A percentile compares a stretch with the other conserved stretches of the same genome.
These are phyloP conservation scores for Chaitophorus viminalis DNA, from an alignment of 2,888 invertebrate genomes.

Conservation along the genomic window DNA sequence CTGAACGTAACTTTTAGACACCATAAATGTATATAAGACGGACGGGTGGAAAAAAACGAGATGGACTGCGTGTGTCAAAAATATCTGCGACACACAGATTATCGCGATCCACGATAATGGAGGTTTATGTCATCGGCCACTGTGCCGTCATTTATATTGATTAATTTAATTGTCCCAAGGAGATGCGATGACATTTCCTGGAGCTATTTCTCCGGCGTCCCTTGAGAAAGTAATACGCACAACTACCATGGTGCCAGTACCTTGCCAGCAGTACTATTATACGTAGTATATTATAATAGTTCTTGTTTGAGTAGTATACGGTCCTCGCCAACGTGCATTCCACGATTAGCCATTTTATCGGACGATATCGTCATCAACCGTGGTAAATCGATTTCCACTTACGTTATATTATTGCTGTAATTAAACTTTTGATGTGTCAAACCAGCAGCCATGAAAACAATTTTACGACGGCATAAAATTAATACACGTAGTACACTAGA, in stretches of 20 bases:
- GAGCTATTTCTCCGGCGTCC: background rate
- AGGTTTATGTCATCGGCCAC: slow-evolving; percentile 25
- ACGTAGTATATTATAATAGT: background rate
- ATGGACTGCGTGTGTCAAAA: slow-evolving; percentile 7
- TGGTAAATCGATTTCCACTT: background rate
- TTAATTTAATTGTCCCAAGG: slow-evolving; percentile 46
- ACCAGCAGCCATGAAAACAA: background rate
- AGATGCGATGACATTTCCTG: slow-evolving; percentile 20
- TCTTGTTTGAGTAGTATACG: background rate
- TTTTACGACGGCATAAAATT: background rate
- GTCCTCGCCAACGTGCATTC: background rate
- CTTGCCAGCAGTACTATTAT: background rate
- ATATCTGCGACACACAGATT: slow-evolving; percentile 7
- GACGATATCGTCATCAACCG: background rate
- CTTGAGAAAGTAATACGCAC: background rate
- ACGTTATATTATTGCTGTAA: background rate
- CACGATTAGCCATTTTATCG: slow-evolving; percentile 15
- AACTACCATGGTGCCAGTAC: background rate
- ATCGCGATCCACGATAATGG: slow-evolving; percentile 25
- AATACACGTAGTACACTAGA: no score
- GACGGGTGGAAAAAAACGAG: background rate
- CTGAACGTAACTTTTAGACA: slow-evolving; percentile 32
- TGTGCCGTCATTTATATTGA: slow-evolving; percentile 34
- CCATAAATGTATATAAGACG: slow-evolving; percentile 23
- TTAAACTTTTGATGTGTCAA: background rate